Percentiles rank a stretch among this genome's conserved stretches.
These are phyloP conservation scores for Rhamphomyia laevipes DNA, from an alignment of 2,888 invertebrate species.

Conservation along the genomic window DNA sequence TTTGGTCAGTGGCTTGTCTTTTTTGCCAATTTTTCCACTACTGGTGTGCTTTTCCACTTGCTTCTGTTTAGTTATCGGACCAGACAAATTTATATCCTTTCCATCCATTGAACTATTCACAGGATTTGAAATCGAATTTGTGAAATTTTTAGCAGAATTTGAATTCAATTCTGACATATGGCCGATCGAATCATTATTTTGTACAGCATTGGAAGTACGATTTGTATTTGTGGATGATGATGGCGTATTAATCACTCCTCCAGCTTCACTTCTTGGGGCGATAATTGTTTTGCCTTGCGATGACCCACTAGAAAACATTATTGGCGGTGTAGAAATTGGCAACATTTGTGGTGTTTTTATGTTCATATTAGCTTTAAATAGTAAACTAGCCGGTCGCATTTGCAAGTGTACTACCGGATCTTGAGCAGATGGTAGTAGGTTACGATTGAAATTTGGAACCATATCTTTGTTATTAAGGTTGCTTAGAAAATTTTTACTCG, in stretches of 20 bases:
- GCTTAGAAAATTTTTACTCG: conserved; percentile 14
- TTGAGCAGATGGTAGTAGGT: conserved; percentile 51
- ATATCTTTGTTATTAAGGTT: conserved; percentile 51
- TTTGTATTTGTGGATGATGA: no score
- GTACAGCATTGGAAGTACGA: background rate
- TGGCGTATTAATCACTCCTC: no score
- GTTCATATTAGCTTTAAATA: conserved; percentile 69
- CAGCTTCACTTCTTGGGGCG: background rate
- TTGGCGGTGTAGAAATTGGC: conserved; percentile 37
- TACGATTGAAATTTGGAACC: conserved; percentile 68
- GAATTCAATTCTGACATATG: background rate
- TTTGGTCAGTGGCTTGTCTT: conserved; percentile 62
- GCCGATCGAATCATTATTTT: background rate
- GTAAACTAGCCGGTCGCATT: conserved; percentile 81
- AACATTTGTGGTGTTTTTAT: conserved; percentile 46
- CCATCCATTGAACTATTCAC: no score
- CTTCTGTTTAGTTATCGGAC: conserved; percentile 61
- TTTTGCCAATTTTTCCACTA: conserved; percentile 55
- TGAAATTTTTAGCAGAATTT: background rate
- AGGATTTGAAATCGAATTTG: background rate
- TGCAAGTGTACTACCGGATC: conserved; percentile 65
- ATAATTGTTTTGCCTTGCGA: background rate
- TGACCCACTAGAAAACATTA: conserved; percentile 10
- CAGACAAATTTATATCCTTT: background rate
- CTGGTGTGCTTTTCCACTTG: conserved; percentile 54